phyloP scores from a whole-genome alignment of 2,797 vertebrate species.

The Rhinichthys osculus region DNA sequence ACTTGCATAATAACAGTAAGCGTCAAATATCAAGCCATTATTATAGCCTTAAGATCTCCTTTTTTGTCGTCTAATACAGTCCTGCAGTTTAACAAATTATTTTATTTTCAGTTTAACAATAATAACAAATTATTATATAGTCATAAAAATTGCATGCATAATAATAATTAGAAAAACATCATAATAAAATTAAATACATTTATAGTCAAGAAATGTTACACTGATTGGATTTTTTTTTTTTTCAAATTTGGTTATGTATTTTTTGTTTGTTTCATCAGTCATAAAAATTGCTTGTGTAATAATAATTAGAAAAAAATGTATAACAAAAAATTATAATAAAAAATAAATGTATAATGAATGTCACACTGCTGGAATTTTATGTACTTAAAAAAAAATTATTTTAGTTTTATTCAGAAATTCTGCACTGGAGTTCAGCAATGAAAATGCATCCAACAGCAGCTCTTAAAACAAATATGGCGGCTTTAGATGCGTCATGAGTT shows the following conservation, averaged over 20 bases:
- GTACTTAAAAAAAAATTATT: too few species aligned
- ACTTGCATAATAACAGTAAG: background rate
- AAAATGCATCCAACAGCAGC: background rate
- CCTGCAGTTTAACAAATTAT: background rate
- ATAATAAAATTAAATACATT: background rate
- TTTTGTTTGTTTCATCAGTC: background rate
- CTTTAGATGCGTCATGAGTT: background rate
- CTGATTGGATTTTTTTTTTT: background rate
- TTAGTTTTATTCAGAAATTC: too few species aligned
- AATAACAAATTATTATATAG: background rate
- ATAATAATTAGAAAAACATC: background rate
- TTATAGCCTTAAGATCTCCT: background rate
- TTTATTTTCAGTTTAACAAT: too few species aligned
- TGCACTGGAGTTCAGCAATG: background rate
- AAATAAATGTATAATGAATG: too few species aligned
- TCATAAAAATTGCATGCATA: background rate
- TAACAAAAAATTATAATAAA: too few species aligned
- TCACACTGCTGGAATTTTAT: background rate
- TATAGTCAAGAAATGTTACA: background rate
- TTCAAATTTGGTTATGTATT: background rate
- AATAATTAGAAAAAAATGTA: too few species aligned
- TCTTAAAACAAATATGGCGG: background rate
- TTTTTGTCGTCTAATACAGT: background rate
- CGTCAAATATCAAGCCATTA: background rate
- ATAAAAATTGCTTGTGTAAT: background rate